These are phyloP conservation scores for Drosophila cyrtoloma DNA, from an alignment of 2,888 invertebrate genomes.

Conservation along the genomic window DNA sequence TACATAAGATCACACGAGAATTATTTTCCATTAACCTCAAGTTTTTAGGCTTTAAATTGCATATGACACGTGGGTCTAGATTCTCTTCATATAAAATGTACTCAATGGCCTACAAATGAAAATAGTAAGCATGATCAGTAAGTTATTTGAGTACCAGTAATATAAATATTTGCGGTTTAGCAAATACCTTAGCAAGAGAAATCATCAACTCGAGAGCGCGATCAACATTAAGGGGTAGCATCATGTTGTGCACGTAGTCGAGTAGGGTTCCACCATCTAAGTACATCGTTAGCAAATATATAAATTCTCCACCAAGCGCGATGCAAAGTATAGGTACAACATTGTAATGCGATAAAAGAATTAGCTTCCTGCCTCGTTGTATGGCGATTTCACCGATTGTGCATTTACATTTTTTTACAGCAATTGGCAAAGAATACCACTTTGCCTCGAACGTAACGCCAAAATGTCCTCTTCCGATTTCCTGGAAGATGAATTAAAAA, in stretches of 20 bases:
- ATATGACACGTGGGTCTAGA: not conserved
- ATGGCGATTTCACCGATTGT: not conserved
- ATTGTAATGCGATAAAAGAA: not conserved
- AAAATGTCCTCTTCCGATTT: constrained; percentile 3
- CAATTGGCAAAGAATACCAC: not conserved
- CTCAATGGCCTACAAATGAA: not conserved
- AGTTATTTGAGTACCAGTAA: not conserved
- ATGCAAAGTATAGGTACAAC: not conserved
- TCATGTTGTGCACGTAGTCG: not conserved
- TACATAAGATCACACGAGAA: not conserved
- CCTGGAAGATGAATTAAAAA: not conserved
- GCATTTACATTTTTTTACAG: not conserved
- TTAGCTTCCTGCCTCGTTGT: not conserved
- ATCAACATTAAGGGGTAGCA: not conserved
- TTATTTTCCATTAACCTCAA: rapidly evolving
- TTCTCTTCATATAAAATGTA: not conserved
- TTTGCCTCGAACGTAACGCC: not conserved
- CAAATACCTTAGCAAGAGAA: not conserved
- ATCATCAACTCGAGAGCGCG: not conserved
- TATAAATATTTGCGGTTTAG: not conserved
- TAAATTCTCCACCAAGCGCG: not conserved
- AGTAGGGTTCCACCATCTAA: not conserved
- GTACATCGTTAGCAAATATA: not conserved
- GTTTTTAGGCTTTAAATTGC: constrained; percentile 10
- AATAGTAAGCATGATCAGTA: not conserved